phyloP scores from a whole-genome alignment of 1,140 invertebrate species.

The Ooceraea biroi region DNA sequence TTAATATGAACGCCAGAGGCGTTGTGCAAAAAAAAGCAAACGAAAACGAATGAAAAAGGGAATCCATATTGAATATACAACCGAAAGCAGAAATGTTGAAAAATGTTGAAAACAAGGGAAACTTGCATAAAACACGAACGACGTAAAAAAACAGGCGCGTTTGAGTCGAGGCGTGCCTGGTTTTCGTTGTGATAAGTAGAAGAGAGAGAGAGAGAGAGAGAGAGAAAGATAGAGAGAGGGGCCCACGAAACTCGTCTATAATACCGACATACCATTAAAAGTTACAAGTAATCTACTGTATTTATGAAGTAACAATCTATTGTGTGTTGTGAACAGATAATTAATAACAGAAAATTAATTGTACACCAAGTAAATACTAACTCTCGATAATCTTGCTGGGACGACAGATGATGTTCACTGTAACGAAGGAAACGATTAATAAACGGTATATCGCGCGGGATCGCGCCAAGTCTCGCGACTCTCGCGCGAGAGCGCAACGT shows the following conservation, averaged over 20 bases:
- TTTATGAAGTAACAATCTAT: conserved; percentile 71
- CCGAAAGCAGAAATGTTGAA: conserved; percentile 51
- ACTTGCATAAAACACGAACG: conserved; percentile 55
- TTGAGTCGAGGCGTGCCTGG: conserved; percentile 60
- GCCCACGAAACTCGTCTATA: conserved; percentile 78
- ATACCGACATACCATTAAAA: conserved; percentile 69
- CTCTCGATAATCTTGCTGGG: conserved; percentile 37
- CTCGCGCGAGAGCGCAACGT: neutral
- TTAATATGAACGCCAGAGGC: conserved; percentile 65
- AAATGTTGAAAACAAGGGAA: conserved; percentile 63
- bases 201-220: too few species aligned
- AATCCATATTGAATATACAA: conserved; percentile 68
- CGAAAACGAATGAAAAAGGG: conserved; percentile 5
- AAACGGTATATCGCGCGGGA: neutral
- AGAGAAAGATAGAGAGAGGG: conserved; percentile 71
- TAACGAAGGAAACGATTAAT: conserved; percentile 35
- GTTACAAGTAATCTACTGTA: conserved; percentile 73
- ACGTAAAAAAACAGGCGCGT: conserved; percentile 54
- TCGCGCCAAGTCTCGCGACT: neutral
- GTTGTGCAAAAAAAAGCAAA: conserved; percentile 33
- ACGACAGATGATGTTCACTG: conserved; percentile 6
- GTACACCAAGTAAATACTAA: conserved; percentile 57
- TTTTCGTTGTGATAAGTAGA: conserved; percentile 70
- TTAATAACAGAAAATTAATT: conserved; percentile 62
- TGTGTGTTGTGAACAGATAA: conserved; percentile 62